These are phyloP conservation scores for Climacteris rufus DNA, from an alignment of 2,113 vertebrate species.

Conservation along the genomic window DNA sequence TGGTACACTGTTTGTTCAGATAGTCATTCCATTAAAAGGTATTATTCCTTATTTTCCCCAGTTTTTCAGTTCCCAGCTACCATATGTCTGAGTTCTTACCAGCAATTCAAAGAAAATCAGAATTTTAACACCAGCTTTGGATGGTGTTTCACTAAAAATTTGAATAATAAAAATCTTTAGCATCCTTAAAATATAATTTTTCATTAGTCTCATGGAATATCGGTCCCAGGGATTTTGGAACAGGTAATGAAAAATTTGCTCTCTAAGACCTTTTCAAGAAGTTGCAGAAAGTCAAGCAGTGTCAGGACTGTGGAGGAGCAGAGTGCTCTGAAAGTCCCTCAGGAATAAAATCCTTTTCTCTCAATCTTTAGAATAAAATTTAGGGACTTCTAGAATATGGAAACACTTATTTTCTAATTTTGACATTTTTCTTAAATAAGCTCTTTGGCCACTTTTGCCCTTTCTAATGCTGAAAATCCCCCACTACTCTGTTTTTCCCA, in stretches of 20 bases:
- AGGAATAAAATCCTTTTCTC: neutral
- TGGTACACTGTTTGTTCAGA: neutral
- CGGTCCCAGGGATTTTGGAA: neutral
- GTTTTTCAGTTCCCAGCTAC: neutral
- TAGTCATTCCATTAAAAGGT: neutral
- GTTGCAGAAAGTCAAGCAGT: neutral
- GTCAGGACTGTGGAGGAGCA: neutral
- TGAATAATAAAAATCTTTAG: neutral
- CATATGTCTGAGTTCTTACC: neutral
- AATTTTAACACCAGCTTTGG: neutral
- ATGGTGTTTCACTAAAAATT: neutral
- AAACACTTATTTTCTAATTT: neutral
- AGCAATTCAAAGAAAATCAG: neutral
- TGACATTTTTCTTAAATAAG: slow-evolving; percentile 1
- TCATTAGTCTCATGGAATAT: neutral
- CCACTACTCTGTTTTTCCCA: neutral
- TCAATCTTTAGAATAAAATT: neutral
- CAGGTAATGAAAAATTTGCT: neutral
- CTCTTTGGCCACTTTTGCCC: neutral
- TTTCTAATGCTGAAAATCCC: neutral
- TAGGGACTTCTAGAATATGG: neutral
- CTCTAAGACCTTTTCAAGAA: neutral
- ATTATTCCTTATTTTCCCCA: neutral
- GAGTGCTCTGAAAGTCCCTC: neutral
- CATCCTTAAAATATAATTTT: neutral